These are phyloP conservation scores for Cassiopea andromeda DNA, from an alignment of 30 jellyfish, hydroid and myxozoan species.

Conservation along the genomic window DNA sequence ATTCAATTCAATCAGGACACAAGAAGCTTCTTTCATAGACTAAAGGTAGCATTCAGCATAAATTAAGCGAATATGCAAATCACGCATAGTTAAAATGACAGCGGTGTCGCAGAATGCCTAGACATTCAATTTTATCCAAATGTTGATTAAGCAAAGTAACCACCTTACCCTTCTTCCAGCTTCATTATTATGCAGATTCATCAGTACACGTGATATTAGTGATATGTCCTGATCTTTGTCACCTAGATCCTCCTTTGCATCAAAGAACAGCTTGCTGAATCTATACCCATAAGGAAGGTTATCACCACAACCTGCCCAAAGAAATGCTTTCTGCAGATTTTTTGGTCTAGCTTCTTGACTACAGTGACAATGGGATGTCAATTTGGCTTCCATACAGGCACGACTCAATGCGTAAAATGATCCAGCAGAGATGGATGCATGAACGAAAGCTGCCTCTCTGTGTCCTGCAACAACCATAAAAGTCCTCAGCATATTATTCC, in stretches of 20 bases:
- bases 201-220: slow-evolving; percentile 73
- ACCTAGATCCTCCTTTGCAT: slow-evolving; percentile 72
- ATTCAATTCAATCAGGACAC: no score
- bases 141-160: not conserved
- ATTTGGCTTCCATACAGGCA: slow-evolving; percentile 97
- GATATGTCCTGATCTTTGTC: slow-evolving; percentile 41
- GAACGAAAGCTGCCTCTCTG: slow-evolving; percentile 90
- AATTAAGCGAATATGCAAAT: no score
- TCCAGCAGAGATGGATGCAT: slow-evolving; percentile 89
- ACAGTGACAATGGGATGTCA: slow-evolving; percentile 90
- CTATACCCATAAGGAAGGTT: slow-evolving; percentile 93
- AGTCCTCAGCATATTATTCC: no score
- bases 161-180: slow-evolving; percentile 98
- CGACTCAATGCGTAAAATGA: slow-evolving; percentile 94
- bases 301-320: slow-evolving; percentile 98
- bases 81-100: no score
- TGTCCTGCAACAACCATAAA: slow-evolving; percentile 51
- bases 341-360: slow-evolving; percentile 86
- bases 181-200: slow-evolving; percentile 97
- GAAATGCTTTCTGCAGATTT: slow-evolving; percentile 45
- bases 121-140: no score
- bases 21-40: no score
- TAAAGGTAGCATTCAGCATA: no score
- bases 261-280: slow-evolving; percentile 85
- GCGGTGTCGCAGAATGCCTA: no score